Conservation (phyloP, 1,140 invertebrate genomes). For the Phymastichus coffea region DNA sequence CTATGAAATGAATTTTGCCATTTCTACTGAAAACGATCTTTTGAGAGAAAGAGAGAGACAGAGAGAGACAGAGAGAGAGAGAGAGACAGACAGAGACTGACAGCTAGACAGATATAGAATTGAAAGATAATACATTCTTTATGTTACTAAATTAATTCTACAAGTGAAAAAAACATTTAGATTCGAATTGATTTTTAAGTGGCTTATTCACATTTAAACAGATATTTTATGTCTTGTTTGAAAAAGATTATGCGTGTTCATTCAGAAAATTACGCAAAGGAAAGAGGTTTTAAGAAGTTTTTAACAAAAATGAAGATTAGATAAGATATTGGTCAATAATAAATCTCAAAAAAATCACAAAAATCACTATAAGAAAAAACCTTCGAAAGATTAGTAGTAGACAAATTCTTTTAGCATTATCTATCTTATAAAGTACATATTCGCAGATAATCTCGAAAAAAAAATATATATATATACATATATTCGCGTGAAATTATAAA, state of each 20-base stretch:
- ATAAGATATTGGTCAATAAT: background rate
- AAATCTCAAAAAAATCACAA: background rate
- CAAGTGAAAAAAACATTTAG: too few relatives aligned
- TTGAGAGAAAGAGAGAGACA: too few relatives aligned
- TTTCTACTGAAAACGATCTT: slow-evolving; percentile 1
- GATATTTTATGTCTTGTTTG: too few relatives aligned
- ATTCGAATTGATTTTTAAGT: too few relatives aligned
- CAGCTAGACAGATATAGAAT: too few relatives aligned
- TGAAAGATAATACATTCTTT: too few relatives aligned
- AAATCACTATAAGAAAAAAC: background rate
- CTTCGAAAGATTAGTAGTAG: background rate
- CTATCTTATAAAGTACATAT: slow-evolving; percentile 12
- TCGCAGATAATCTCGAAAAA: slow-evolving; percentile 12
- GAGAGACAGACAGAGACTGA: too few relatives aligned
- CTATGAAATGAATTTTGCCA: background rate
- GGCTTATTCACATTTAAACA: too few relatives aligned
- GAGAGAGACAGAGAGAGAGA: too few relatives aligned
- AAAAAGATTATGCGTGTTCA: too few relatives aligned
- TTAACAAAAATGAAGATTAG: slow-evolving; percentile 7
- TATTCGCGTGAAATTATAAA: background rate
- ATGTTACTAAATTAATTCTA: too few relatives aligned
- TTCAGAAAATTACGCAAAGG: background rate
- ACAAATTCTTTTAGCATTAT: slow-evolving; percentile 3
- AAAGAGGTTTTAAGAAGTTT: background rate
- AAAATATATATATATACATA: too few relatives aligned